Conservation (phyloP, 1,140 invertebrate species). For the Brachionus manjavacas region DNA sequence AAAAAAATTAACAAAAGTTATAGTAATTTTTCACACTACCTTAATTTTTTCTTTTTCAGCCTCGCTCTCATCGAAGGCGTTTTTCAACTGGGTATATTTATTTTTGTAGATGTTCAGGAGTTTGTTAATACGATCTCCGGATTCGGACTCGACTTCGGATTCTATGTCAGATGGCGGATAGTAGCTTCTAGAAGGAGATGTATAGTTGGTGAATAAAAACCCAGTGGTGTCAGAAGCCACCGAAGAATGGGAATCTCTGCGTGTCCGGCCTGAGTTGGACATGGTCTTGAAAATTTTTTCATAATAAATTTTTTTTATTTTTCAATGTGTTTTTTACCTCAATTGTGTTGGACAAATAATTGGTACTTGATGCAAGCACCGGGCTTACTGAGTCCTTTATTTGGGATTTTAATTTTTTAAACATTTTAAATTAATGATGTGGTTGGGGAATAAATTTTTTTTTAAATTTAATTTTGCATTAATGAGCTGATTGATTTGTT, state of each 20-base stretch:
- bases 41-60: conserved; percentile 38
- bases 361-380: background rate
- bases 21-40: background rate
- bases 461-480: conserved; percentile 8
- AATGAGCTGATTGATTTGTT: conserved; percentile 7
- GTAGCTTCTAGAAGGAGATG: background rate
- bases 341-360: background rate
- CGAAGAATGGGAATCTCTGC: conserved; percentile 2
- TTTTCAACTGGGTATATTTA: conserved; percentile 28
- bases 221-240: background rate
- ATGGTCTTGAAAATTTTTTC: background rate
- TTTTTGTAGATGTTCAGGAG: conserved; percentile 21
- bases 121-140: background rate
- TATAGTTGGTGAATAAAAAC: background rate
- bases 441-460: background rate
- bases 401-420: conserved; percentile 33
- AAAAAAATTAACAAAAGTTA: background rate
- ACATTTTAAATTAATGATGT: conserved; percentile 10
- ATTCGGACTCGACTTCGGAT: conserved; percentile 34
- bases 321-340: background rate
- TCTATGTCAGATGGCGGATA: conserved; percentile 36
- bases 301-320: background rate
- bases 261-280: background rate
- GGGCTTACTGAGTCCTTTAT: background rate
- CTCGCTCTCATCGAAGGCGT: conserved; percentile 1